phyloP scores from a whole-genome alignment of 2,113 vertebrate genomes.

The Ammodytes marinus region DNA sequence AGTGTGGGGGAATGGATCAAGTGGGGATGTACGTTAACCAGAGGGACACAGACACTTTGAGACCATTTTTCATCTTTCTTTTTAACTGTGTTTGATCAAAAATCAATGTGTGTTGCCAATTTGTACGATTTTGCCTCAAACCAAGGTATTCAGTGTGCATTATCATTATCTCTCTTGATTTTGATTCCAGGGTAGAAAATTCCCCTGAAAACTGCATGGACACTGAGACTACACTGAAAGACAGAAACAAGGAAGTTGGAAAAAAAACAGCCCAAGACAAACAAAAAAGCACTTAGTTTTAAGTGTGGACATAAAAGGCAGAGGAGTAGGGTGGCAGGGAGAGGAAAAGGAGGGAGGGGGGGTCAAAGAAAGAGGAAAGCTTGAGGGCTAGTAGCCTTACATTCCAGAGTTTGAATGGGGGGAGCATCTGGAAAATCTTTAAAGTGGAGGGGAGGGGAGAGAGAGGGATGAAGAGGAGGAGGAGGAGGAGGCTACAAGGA shows the following conservation, averaged over 20 bases:
- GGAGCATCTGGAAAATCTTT: slow-evolving; percentile 73
- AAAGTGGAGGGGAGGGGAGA: slow-evolving; percentile 49
- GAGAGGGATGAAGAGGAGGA: slow-evolving; percentile 34
- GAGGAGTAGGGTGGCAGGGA: not conserved
- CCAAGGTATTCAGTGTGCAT: not conserved
- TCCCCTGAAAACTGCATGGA: not conserved
- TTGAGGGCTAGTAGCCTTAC: slow-evolving; percentile 42
- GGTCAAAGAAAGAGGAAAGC: not conserved
- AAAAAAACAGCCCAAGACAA: not conserved
- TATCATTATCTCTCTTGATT: not conserved
- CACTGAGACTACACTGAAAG: not conserved
- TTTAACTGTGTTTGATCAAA: not conserved
- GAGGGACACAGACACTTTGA: not conserved
- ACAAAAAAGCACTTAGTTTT: not conserved
- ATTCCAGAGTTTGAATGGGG: slow-evolving; percentile 65
- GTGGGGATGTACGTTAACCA: not conserved
- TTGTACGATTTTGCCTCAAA: not conserved
- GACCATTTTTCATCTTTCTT: not conserved
- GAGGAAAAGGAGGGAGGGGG: not conserved
- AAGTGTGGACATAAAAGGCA: not conserved
- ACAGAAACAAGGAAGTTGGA: not conserved
- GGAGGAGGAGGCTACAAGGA: slow-evolving; percentile 34
- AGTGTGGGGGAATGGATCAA: not conserved
- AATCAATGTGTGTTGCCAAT: not conserved
- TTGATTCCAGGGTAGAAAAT: not conserved